These are phyloP conservation scores for Zapus hudsonius DNA, from an alignment of 2,113 vertebrate genomes.

Conservation along the genomic window DNA sequence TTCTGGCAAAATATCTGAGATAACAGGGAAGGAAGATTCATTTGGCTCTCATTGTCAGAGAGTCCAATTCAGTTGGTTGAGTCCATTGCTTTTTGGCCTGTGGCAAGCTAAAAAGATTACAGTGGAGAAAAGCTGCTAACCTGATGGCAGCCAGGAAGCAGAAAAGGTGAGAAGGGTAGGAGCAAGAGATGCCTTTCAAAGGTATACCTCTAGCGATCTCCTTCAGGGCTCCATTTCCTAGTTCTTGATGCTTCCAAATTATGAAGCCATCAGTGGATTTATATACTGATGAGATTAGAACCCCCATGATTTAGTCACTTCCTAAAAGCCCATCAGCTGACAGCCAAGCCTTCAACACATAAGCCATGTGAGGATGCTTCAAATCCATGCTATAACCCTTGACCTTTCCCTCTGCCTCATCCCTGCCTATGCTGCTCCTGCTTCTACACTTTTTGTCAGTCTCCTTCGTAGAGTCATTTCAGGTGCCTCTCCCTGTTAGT, in stretches of 20 bases:
- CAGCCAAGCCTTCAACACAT: neutral
- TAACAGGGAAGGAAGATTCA: neutral
- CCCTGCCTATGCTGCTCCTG: neutral
- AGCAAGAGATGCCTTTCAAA: too few relatives aligned
- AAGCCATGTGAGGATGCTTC: neutral
- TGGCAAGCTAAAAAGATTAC: neutral
- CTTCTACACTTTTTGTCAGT: neutral
- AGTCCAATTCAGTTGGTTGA: neutral
- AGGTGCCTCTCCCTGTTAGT: neutral
- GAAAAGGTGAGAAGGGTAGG: neutral
- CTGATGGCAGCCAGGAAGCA: neutral
- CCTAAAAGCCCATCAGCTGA: neutral
- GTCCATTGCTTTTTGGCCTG: neutral
- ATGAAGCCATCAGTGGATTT: neutral
- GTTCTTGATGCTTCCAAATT: neutral
- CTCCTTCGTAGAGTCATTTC: neutral
- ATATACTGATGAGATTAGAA: neutral
- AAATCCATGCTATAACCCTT: neutral
- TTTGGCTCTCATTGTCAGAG: neutral
- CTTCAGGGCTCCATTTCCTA: too few relatives aligned
- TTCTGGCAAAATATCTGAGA: neutral
- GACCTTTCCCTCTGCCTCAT: neutral
- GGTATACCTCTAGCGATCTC: neutral
- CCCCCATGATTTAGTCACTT: neutral
- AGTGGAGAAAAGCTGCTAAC: too few relatives aligned